Conservation (phyloP, 2,797 vertebrate species). For the Propithecus deckenii region DNA sequence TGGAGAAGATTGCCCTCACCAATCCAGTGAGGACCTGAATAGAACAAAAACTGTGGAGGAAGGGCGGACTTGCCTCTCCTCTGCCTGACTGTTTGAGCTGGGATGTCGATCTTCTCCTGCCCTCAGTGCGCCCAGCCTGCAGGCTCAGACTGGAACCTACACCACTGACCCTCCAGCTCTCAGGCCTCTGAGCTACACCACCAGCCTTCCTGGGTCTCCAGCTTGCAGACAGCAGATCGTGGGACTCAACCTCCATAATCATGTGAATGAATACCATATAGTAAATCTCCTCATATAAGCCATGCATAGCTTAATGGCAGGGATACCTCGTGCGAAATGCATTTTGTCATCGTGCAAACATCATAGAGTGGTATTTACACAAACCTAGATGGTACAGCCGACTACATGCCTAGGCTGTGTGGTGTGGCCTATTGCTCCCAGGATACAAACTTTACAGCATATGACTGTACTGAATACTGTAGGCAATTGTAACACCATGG, state of each 20-base stretch:
- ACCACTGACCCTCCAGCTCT: neutral
- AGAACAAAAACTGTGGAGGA: neutral
- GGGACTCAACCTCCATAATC: neutral
- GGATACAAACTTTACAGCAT: neutral
- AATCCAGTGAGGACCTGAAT: neutral
- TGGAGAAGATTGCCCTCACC: neutral
- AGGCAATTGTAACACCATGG: neutral
- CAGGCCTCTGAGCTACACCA: neutral
- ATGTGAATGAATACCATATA: neutral
- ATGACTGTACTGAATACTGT: neutral
- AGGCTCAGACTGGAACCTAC: neutral
- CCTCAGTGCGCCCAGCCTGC: neutral
- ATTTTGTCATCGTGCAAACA: neutral
- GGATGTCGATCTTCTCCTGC: accelerated
- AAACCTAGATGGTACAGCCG: neutral
- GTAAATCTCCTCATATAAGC: neutral
- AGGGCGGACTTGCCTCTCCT: neutral
- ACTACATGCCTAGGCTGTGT: neutral
- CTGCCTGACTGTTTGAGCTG: neutral
- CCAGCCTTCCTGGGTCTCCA: neutral
- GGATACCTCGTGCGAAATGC: neutral
- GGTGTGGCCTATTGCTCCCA: neutral
- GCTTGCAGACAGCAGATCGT: neutral
- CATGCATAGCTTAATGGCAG: neutral
- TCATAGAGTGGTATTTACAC: neutral